phyloP scores from a whole-genome alignment of 2,888 invertebrate species.

The Drosophila algonquin region DNA sequence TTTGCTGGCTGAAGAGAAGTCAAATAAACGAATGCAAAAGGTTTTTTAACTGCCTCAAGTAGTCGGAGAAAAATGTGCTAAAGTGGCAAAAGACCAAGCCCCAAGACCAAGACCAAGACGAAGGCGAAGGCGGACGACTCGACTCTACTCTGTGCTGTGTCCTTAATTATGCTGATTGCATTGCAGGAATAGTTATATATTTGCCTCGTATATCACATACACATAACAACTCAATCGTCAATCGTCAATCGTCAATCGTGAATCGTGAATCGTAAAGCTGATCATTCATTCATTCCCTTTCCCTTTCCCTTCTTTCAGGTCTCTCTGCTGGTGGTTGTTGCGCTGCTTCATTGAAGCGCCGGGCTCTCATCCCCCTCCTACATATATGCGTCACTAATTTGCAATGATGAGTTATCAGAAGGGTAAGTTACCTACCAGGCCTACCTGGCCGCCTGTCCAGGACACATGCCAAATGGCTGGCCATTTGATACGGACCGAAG shows the following conservation, averaged over 20 bases:
- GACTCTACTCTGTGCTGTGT: background rate
- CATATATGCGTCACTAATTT: constrained; percentile 57
- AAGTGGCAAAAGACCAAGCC: constrained; percentile 33
- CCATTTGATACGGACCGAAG: background rate
- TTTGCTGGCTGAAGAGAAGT: constrained; percentile 45
- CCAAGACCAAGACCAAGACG: constrained; percentile 1
- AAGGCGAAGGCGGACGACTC: background rate
- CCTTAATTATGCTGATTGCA: constrained; percentile 33
- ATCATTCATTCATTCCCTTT: constrained; percentile 23
- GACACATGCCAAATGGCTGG: constrained; percentile 52
- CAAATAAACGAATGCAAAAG: constrained; percentile 64
- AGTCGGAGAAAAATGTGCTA: constrained; percentile 40
- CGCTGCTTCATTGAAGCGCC: constrained; percentile 7
- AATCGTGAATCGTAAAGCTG: constrained; percentile 26
- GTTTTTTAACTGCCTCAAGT: constrained; percentile 44
- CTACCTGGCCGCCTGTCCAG: constrained; percentile 51
- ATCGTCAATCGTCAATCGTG: constrained; percentile 13
- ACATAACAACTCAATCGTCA: background rate
- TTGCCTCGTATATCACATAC: constrained; percentile 4
- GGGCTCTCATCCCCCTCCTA: constrained; percentile 27
- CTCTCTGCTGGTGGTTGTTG: constrained; percentile 29
- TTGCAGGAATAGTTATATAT: constrained; percentile 2
- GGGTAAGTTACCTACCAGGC: constrained; percentile 78
- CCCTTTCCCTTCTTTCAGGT: constrained; percentile 50
- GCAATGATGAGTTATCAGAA: constrained; percentile 83